Base-by-base conservation (phyloP, 1,140 invertebrate genomes). In the Dreissena rostriformis region DNA sequence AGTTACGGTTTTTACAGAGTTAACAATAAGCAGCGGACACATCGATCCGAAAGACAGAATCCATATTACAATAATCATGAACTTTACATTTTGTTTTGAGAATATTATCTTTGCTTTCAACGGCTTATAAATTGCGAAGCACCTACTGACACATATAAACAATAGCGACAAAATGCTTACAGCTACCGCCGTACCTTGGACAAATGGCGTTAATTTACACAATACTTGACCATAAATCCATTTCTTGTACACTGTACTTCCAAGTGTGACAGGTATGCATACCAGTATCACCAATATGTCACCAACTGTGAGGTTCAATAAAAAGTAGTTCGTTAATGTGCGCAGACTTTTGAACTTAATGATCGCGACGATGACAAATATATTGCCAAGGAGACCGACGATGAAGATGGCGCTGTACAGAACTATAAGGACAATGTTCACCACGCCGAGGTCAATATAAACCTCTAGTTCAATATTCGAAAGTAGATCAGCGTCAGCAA, bases 331-430 rank as follows among this genome's bases (percentile, higher is more conserved):
- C 39, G 39, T 39, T 5, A 39, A 8, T 8, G 39, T 39, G 39
- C 39, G 39, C 14, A 98, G 93, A 91, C 97, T 97, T 0, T 96
- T 97, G 1, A 97, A 89, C 0, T 97, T 96, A 87, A 98, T 90
- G 26, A 95, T 96, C 26, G 96, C 93, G 79, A 98, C 96, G 75
- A 98, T 96, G 19, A 98, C 94, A 0, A 96, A 96, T 0, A 97
- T 96, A 93, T 98, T 98, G 28, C 97, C 97, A 0, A 97, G 92
- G 0, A 97, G 95, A 0, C 97, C 97, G 11, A 98, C 96, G 29
- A 98, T 93, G 87, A 98, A 97, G 0, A 97, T 95, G 5, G 96
- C 75, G 11, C 93, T 92, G 88, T 96, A 96, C 15, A 78, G 93
- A 0, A 89, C 39, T 2, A 39, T 39, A 39, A 39, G 39, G 8